Evolutionary conservation across 2,888 invertebrate species (phyloP), one percentile per base, ranked within the genome.

Genomic region (Trichogramma dendrolimi): DNA sequence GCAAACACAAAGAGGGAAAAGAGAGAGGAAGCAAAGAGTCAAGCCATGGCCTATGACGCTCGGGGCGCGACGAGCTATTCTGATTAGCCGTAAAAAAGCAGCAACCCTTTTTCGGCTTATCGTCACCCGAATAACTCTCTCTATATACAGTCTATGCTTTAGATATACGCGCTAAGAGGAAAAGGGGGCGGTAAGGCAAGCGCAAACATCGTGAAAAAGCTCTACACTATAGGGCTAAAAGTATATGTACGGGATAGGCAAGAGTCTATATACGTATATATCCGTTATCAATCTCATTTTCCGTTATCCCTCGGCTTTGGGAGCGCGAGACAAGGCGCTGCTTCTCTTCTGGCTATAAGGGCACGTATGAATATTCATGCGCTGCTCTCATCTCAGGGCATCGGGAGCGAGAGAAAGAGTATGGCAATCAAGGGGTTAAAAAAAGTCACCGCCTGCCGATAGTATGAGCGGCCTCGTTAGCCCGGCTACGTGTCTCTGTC

Each of bases 151-250:
- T 27, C 27, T 27, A 27, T 27, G 27, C 27, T 27, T 27, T 27
- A 27, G 27, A 27, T 27, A 27, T 27, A 27, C 27, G 27, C 27
- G 27, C 27, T 27, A 27, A 27, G 27, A 27, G 27, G 27, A 27
- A 27, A 27, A 27, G 27, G 27, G 27, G 27, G 27, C 54, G 56
- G 57, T 52, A 61, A 58, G 63, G 54, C 61, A 61, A 48, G 55
- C 62, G 73, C 71, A 78, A 77, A 77, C 76, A 77, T 74, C 73
- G 73, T 73, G 74, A 76, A 78, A 77, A 78, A 77, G 73, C 75
- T 73, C 72, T 75, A 73, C 75, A 75, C 73, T 72, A 71, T 70
- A 70, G 68, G 58, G 65, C 58, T 27, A 6, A 54, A 43, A 6
- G 11, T 48, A 43, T 7, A n/a, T 46, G 8, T 56, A 65, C 69